Conservation (phyloP, 2,888 invertebrate species). For the Drosophila paramelanica region DNA sequence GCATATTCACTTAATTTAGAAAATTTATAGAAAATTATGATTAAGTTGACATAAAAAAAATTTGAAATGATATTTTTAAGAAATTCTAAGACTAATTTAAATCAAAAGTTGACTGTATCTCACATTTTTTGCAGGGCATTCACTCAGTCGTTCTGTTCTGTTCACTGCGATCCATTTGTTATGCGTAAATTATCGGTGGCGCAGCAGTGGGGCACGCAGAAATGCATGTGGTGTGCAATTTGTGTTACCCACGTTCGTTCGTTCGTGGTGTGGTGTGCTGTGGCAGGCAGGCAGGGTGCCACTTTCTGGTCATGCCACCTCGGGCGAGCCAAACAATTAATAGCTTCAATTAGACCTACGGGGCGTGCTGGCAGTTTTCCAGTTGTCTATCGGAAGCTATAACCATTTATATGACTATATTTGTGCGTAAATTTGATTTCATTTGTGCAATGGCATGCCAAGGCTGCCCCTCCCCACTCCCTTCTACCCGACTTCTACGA, state of each 20-base stretch:
- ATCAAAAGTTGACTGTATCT: background rate
- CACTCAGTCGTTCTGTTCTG: background rate
- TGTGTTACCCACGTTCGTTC: constrained; percentile 39
- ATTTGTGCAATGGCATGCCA: constrained; percentile 68
- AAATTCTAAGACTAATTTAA: too few relatives aligned
- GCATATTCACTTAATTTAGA: background rate
- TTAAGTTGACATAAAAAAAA: background rate
- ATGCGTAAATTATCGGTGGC: constrained; percentile 65
- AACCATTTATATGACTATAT: constrained; percentile 77
- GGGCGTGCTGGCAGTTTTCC: constrained; percentile 61
- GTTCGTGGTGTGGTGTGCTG: constrained; percentile 13
- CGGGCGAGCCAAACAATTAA: constrained; percentile 74
- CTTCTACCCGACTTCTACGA: constrained; percentile 9
- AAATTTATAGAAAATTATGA: background rate
- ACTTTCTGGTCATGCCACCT: constrained; percentile 55
- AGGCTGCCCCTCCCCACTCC: constrained; percentile 8
- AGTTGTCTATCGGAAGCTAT: constrained; percentile 79
- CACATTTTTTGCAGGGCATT: constrained; percentile 15
- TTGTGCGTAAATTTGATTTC: constrained; percentile 73
- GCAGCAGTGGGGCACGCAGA: constrained; percentile 42
- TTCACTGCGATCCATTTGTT: constrained; percentile 29
- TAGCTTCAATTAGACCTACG: constrained; percentile 79
- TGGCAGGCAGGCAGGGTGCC: constrained; percentile 24
- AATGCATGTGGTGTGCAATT: constrained; percentile 59
- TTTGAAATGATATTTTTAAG: too few relatives aligned